Percentiles rank a stretch among this genome's conserved stretches.
Conservation (phyloP, 1,140 invertebrate genomes). For the Bombus superbus region DNA sequence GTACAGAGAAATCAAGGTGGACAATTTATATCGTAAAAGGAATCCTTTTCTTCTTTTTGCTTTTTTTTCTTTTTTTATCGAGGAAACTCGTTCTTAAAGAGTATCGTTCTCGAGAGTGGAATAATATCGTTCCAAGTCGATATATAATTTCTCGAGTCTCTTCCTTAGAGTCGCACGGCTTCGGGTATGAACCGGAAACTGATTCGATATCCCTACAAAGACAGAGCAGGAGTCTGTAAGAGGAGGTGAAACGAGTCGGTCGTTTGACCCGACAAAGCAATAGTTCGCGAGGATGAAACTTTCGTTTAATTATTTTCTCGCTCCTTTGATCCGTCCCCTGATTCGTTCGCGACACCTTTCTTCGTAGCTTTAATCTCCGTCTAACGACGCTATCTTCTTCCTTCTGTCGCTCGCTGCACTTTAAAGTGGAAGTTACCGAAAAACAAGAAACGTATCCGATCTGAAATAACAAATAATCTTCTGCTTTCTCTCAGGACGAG, state of each 20-base stretch:
- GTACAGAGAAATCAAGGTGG: too few relatives aligned
- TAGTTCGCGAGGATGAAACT: slow-evolving; percentile 20
- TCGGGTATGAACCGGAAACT: slow-evolving; percentile 6
- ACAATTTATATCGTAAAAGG: too few relatives aligned
- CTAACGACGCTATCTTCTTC: neutral
- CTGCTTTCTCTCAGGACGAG: too few relatives aligned
- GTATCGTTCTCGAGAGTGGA: too few relatives aligned
- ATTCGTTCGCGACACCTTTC: neutral
- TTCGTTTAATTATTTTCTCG: slow-evolving; percentile 40
- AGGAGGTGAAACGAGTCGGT: neutral
- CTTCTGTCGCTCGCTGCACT: too few relatives aligned
- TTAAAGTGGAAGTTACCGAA: neutral
- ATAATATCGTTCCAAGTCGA: too few relatives aligned
- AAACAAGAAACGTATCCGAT: neutral
- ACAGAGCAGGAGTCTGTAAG: neutral
- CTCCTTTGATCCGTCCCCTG: slow-evolving; percentile 7
- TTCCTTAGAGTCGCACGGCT: neutral
- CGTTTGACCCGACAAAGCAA: slow-evolving; percentile 1
- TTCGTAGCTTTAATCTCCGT: slow-evolving; percentile 10
- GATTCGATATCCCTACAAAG: slow-evolving; percentile 17
- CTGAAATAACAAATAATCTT: neutral
- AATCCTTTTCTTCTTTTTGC: too few relatives aligned
- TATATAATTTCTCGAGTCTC: too few relatives aligned
- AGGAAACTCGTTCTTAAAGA: too few relatives aligned
- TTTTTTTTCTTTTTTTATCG: too few relatives aligned